Evolutionary conservation across 2,888 invertebrate genomes (phyloP), one percentile per base, ranked within the genome.

Genomic region (Drosophila nigricruria): DNA sequence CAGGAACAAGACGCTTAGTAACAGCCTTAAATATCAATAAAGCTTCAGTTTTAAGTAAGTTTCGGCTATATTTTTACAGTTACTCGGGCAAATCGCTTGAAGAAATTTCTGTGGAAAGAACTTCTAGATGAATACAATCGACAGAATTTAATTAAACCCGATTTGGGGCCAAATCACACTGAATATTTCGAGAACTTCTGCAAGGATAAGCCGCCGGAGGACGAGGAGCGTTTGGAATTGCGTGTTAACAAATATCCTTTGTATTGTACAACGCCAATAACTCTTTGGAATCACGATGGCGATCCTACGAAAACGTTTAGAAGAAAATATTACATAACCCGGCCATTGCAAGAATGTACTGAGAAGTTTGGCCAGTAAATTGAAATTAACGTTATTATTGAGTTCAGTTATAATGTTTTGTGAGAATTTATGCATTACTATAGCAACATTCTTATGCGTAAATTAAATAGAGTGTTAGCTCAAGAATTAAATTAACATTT

Each of bases 101-200:
- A 92, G 45, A 89, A 92, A 61, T 92, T 91, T 27, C 67, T 92
- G 5, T 92, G 92, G 92, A 82, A 91, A 58, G 91, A 92, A 61
- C 83, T 92, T 5, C 91, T 89, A 52, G 84, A 86, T 25, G 92
- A 92, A 61, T 92, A 92, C 42, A 79, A 91, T 18, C 90, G 91
- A 3, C 80, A 89, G 10, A 82, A 82, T 25, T 62, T 59, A 0
- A 34, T 32, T 3, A 34, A 54, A 8, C 32, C 27, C 0, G 68
- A 70, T 5, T 32, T 70, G 76, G 90, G 60, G 53, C 80, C 61
- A 53, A 38, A 70, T 67, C 47, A 83, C 9, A 88, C 90, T 0
- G 92, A 92, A 70, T 92, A 92, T 57, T 90, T 81, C 43, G 92
- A 91, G 32, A 84, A 91, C 18, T 92, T 78, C 63, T 89, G 91